A percentile compares a stretch with the other conserved stretches of the same genome.
These are phyloP conservation scores for Pipistrellus nathusii DNA, from an alignment of 2,797 vertebrate genomes.

Conservation along the genomic window DNA sequence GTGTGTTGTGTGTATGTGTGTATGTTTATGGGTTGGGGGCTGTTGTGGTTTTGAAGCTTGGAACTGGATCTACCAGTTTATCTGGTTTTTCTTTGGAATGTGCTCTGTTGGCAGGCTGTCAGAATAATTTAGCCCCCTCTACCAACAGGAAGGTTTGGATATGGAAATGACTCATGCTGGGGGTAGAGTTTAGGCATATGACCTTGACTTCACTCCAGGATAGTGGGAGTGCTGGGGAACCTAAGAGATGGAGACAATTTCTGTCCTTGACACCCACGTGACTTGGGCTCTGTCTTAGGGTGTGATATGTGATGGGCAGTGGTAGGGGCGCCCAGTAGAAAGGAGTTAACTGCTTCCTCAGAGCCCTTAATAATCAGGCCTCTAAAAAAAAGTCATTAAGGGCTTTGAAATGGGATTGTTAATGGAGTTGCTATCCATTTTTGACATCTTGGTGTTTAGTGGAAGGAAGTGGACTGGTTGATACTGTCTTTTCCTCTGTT, in stretches of 20 bases:
- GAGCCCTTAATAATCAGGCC: not conserved
- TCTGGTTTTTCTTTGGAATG: conserved; percentile 72
- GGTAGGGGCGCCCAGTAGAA: not conserved
- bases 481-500: not conserved
- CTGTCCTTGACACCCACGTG: not conserved
- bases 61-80: conserved; percentile 54
- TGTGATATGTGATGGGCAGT: not conserved
- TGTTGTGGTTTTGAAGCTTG: conserved; percentile 32
- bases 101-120: conserved; percentile 35
- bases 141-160: not conserved
- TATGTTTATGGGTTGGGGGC: not conserved
- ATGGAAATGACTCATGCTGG: conserved; percentile 30
- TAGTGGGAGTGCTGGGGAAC: not conserved
- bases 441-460: not conserved
- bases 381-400: not conserved
- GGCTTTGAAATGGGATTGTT: conserved; percentile 3
- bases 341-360: not conserved
- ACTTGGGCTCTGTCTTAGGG: not conserved
- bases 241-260: not conserved
- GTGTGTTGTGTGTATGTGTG: not conserved
- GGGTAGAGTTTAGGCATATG: not conserved
- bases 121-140: conserved; percentile 33
- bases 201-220: conserved; percentile 62
- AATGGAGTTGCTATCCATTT: not conserved
- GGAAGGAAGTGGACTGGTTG: not conserved